Percentiles rank a stretch among this genome's conserved stretches.
phyloP scores from a whole-genome alignment of 2,797 vertebrate species.

The Dipus sagitta region DNA sequence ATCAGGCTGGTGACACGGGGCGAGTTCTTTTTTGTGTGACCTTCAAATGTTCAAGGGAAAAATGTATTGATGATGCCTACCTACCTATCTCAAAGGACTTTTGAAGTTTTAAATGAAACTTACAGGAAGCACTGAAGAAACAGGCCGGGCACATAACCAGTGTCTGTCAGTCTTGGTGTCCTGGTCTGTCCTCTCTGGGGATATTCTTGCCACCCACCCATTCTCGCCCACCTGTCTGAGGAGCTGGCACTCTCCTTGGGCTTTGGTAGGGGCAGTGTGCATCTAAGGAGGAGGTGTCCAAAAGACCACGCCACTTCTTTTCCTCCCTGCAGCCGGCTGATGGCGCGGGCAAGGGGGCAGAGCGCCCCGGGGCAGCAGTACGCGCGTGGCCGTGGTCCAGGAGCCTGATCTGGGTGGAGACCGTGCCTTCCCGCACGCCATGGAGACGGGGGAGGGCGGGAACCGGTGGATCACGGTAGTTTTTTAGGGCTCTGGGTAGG shows the following conservation, averaged over 20 bases:
- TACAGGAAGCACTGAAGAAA: not conserved
- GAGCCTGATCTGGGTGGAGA: no score
- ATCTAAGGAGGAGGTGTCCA: not conserved
- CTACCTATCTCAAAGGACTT: not conserved
- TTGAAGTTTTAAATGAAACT: not conserved
- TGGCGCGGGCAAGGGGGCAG: not conserved
- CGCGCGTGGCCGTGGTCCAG: no score
- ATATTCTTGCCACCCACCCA: not conserved
- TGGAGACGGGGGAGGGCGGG: no score
- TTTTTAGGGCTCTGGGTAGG: not conserved
- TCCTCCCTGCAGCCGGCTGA: not conserved
- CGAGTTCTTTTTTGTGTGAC: not conserved
- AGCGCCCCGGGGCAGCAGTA: not conserved
- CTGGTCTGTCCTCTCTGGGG: not conserved
- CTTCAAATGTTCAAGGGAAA: not conserved
- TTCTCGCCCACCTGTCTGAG: not conserved
- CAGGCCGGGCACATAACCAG: not conserved
- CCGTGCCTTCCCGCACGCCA: no score
- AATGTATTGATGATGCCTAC: not conserved
- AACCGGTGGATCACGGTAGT: no score
- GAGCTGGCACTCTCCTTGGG: not conserved
- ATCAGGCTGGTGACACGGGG: not conserved
- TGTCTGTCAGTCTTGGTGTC: not conserved
- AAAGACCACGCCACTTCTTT: rapidly evolving
- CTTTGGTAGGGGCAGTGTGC: not conserved